A percentile compares a stretch with the other conserved stretches of the same genome.
Evolutionary conservation across 2,797 vertebrate species (phyloP).

Genomic region (Passerculus sandwichensis): DNA sequence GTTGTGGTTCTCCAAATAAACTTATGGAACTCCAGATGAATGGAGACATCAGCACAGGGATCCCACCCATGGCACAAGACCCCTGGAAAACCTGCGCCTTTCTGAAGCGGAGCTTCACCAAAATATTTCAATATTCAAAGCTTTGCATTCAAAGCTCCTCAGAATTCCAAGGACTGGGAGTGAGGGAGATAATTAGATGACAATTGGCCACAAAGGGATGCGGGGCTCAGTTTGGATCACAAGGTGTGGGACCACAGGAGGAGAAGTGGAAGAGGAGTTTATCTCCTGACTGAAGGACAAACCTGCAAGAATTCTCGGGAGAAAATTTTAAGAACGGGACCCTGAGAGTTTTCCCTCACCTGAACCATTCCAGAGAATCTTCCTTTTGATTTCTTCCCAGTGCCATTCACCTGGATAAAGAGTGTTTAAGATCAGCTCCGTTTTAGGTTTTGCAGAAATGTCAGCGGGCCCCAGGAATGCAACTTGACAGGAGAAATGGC

Average conservation of each 20-base stretch:
- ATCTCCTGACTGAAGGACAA: neutral
- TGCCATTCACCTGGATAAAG: fast-evolving
- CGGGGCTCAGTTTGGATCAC: neutral
- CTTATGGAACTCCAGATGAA: fast-evolving
- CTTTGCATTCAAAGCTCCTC: fast-evolving
- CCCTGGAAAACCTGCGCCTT: neutral
- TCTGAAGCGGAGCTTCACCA: no score
- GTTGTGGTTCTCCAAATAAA: neutral
- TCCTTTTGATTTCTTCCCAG: neutral
- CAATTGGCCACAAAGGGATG: neutral
- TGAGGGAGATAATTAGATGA: neutral
- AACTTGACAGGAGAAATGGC: neutral
- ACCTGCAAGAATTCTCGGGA: neutral
- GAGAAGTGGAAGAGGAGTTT: fast-evolving
- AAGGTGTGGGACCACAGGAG: neutral
- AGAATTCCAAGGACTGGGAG: no score
- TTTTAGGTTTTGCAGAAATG: neutral
- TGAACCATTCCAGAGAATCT: neutral
- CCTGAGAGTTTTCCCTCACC: neutral
- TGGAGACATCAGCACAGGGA: neutral
- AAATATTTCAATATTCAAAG: neutral
- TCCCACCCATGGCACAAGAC: neutral
- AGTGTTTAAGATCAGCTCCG: neutral
- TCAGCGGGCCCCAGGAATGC: neutral
- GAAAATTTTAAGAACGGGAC: neutral